These are phyloP conservation scores for Strix aluco DNA, from an alignment of 2,113 vertebrate genomes.

Conservation along the genomic window DNA sequence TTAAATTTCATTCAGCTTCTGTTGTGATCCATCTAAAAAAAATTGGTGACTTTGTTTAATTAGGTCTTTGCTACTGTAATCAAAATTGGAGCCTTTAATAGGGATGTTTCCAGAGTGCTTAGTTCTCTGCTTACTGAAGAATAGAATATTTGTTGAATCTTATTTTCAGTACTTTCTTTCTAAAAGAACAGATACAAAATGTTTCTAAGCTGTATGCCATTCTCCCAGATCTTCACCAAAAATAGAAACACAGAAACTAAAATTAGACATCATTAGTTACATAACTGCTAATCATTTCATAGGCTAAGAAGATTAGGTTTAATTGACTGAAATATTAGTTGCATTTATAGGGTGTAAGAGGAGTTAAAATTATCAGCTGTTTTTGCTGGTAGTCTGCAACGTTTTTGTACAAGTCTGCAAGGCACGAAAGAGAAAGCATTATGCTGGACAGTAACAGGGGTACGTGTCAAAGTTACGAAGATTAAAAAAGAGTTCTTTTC, in stretches of 20 bases:
- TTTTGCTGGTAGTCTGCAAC: neutral
- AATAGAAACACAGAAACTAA: constrained; percentile 43
- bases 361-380: constrained; percentile 2
- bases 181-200: neutral
- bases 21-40: neutral
- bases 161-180: neutral
- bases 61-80: neutral
- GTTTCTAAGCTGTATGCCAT: neutral
- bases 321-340: constrained; percentile 54
- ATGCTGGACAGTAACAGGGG: rapidly evolving
- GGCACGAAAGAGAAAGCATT: neutral
- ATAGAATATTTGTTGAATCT: neutral
- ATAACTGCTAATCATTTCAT: constrained; percentile 63
- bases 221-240: neutral
- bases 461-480: neutral
- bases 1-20: neutral
- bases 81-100: neutral
- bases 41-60: neutral
- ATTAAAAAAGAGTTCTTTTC: neutral
- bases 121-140: neutral
- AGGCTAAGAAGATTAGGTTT: constrained; percentile 40
- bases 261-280: constrained; percentile 35
- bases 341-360: neutral
- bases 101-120: neutral
- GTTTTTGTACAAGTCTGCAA: neutral